These are phyloP conservation scores for Syrphus vitripennis DNA, from an alignment of 2,888 invertebrate species.

Conservation along the genomic window DNA sequence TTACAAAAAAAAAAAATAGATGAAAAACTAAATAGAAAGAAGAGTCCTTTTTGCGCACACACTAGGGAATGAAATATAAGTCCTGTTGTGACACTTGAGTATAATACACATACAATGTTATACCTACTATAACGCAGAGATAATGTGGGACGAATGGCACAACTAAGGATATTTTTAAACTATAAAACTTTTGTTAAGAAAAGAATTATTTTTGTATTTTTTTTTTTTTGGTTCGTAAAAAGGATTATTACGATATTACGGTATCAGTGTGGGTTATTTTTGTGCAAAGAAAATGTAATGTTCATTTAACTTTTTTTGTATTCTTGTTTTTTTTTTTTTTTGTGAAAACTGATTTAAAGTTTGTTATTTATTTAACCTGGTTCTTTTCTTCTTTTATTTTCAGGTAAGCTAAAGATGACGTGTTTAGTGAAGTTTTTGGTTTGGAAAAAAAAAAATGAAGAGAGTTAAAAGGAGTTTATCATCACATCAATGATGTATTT, in stretches of 20 bases:
- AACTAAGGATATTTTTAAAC: slow-evolving; percentile 29
- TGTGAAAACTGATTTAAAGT: slow-evolving; percentile 5
- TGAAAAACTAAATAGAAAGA: background rate
- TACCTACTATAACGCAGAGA: too few species aligned
- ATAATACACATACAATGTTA: slow-evolving; percentile 8
- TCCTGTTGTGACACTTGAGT: slow-evolving; percentile 51
- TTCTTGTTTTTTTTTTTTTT: background rate
- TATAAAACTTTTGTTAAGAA: slow-evolving; percentile 23
- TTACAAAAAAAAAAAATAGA: background rate
- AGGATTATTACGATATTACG: background rate
- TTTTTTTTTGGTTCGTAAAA: background rate
- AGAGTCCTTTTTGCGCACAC: slow-evolving; percentile 13
- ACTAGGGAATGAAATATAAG: slow-evolving; percentile 37
- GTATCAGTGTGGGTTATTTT: slow-evolving; percentile 1
- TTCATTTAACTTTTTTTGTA: slow-evolving; percentile 16
- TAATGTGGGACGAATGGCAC: slow-evolving; percentile 46
- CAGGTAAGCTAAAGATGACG: slow-evolving; percentile 50
- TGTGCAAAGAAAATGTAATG: slow-evolving; percentile 26
- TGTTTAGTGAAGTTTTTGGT: background rate
- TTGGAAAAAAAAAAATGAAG: too few species aligned
- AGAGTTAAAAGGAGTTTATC: background rate
- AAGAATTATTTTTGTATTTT: background rate
- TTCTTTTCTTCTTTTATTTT: slow-evolving; percentile 21
- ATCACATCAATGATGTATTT: too few species aligned
- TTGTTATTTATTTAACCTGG: background rate